Evolutionary conservation across 2,888 invertebrate genomes (phyloP), one percentile per base, ranked within the genome.

Genomic region (Helobdella robusta): DNA sequence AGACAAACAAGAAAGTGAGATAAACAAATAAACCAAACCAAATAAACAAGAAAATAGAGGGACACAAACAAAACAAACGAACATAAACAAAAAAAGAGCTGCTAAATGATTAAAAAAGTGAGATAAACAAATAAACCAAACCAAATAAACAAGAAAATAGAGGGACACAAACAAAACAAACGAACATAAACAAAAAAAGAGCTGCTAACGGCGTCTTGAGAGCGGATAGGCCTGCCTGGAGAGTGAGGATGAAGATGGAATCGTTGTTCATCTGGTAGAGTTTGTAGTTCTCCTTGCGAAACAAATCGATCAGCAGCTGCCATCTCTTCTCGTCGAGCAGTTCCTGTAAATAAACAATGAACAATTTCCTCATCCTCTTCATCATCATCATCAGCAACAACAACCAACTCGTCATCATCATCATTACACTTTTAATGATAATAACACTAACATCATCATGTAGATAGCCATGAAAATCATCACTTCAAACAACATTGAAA

Each of bases 201-300:
- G n/a, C n/a, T n/a, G 23, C 59, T 50, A 78, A 79, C 73, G 91
- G 92, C 70, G 94, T 94, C 81, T 98, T 97, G 65, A 95, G 84
- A 36, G 95, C 91, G 23, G 94, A 91, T 25, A 97, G 83, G 0
- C 97, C 97, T 59, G 92, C 90, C 78, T 91, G 94, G 68, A 94
- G 83, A 34, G 90, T 87, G 1, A 91, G 91, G 40, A 91, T 89
- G 76, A 98, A 89, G 60, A 92, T 88, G 35, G 94, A 89, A 74
- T 90, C 88, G 63, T 87, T 86, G 64, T 91, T 89, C 48, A 98
- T 83, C 81, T 97, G 95, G 81, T 92, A 93, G 69, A 97, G 84
- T 68, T 91, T 86, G 77, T 89, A 92, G 81, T 95, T 94, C 80
- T 94, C 95, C 74, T 87, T 85, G 46, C 94, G 85, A 82, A 98